Evolutionary conservation across 2,797 vertebrate species (phyloP), one percentile per base, ranked within the genome.

Genomic region (Tamandua tetradactyla): DNA sequence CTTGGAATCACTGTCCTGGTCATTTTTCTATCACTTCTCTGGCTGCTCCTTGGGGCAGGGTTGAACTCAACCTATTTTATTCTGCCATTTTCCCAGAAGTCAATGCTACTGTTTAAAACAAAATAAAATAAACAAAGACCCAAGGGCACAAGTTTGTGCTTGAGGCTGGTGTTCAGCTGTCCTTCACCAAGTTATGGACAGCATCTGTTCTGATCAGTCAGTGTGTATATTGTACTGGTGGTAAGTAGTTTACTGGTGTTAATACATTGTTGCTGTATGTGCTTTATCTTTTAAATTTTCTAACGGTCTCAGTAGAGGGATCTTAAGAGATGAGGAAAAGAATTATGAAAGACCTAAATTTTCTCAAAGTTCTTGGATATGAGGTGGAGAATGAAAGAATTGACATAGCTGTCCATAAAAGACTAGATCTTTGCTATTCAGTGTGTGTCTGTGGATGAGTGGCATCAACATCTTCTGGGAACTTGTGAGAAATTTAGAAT

Each of bases 81-180:
- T n/a, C n/a, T n/a, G n/a, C n/a, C n/a, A n/a, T n/a, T n/a, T n/a
- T n/a, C n/a, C n/a, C n/a, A n/a, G n/a, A n/a, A n/a, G n/a, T n/a
- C n/a, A n/a, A n/a, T n/a, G n/a, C n/a, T n/a, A 11, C 44, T 47
- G 11, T 74, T 55, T 47, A 61, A 30, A 59, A 57, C 22, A 10
- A 57, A 55, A 57, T 13, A 32, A 12, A 32, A 52, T 18, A 5
- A 76, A 8, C 0, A 22, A 40, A n/a, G n/a, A 12, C 25, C 75
- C 5, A 20, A 22, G 2, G 1, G 37, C 4, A 37, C 37, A 30
- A 0, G n/a, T 30, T 17, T 25, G 2, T 0, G 7, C 4, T 61
- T 0, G 0, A 17, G 57, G 27, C 44, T 59, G 80, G 74, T 9
- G 42, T 18, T 18, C n/a, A 2, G 47, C 5, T 25, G 0, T 35